phyloP scores from a whole-genome alignment of 2,797 vertebrate genomes.

The Myotis myotis region DNA sequence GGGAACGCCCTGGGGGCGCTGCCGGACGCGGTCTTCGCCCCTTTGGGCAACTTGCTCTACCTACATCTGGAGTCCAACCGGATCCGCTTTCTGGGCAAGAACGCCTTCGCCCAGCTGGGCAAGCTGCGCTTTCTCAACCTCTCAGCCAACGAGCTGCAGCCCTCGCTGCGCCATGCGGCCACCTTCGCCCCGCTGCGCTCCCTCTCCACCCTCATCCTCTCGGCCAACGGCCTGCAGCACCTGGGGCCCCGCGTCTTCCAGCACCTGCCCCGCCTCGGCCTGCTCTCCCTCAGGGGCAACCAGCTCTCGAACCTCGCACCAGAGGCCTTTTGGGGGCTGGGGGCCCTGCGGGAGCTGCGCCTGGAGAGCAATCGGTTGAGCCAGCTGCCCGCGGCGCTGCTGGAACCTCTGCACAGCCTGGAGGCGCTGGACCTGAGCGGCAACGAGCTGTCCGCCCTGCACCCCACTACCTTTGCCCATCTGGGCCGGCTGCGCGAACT shows the following conservation, averaged over 20 bases:
- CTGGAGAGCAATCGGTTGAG: slow-evolving; percentile 91
- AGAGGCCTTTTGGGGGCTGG: slow-evolving; percentile 89
- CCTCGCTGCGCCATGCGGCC: slow-evolving; percentile 86
- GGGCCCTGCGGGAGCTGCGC: slow-evolving; percentile 89
- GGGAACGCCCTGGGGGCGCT: slow-evolving; percentile 90
- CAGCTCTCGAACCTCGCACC: slow-evolving; percentile 88
- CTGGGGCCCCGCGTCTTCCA: slow-evolving; percentile 89
- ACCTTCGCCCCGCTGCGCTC: slow-evolving; percentile 90
- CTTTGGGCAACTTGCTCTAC: slow-evolving; percentile 90
- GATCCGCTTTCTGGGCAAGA: slow-evolving; percentile 91
- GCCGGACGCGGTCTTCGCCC: slow-evolving; percentile 91
- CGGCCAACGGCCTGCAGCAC: slow-evolving; percentile 90
- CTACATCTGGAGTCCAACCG: slow-evolving; percentile 94
- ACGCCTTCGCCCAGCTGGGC: slow-evolving; percentile 89
- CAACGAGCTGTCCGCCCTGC: slow-evolving; percentile 88
- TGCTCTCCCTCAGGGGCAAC: slow-evolving; percentile 92
- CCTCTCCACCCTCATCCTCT: slow-evolving; percentile 91
- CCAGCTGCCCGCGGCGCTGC: slow-evolving; percentile 88
- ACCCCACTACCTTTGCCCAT: slow-evolving; percentile 85
- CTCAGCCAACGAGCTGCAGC: slow-evolving; percentile 91
- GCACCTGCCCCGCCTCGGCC: slow-evolving; percentile 88
- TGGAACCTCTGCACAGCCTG: slow-evolving; percentile 90
- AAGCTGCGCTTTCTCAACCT: slow-evolving; percentile 94
- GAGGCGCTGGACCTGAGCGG: slow-evolving; percentile 92
- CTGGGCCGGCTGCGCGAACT: slow-evolving; percentile 88